Conservation (phyloP, 2,888 invertebrate genomes). For the Terebella lapidaria region DNA sequence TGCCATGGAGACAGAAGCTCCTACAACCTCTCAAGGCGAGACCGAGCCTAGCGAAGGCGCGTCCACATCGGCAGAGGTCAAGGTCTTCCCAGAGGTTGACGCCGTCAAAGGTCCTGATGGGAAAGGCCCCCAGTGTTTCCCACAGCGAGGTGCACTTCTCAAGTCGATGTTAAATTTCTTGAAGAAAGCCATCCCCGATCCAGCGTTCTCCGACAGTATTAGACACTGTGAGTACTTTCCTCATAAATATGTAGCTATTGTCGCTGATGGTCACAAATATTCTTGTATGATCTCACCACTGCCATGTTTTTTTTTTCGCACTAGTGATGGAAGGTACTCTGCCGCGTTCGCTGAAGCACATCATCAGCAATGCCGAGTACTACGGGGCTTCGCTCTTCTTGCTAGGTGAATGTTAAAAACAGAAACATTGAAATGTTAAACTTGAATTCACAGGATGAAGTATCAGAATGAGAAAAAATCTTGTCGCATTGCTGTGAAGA, state of each 20-base stretch:
- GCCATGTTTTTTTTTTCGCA: background rate
- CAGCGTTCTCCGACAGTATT: constrained; percentile 74
- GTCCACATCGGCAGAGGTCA: background rate
- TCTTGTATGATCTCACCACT: background rate
- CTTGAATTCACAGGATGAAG: too few relatives aligned
- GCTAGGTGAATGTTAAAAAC: constrained; percentile 62
- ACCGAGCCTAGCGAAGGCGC: background rate
- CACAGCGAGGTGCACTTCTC: constrained; percentile 76
- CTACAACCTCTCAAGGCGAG: background rate
- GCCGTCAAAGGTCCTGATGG: background rate
- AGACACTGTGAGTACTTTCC: constrained; percentile 60
- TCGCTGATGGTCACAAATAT: background rate
- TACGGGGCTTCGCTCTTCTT: constrained; percentile 81
- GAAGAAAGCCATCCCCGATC: constrained; percentile 73
- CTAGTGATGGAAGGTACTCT: constrained; percentile 75
- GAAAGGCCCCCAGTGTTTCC: constrained; percentile 61
- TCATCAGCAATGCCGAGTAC: constrained; percentile 83
- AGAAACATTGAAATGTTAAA: too few relatives aligned
- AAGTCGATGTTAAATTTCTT: constrained; percentile 85
- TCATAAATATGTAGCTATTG: background rate
- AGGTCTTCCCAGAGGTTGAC: too few relatives aligned
- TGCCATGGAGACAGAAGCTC: background rate
- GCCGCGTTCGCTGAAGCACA: constrained; percentile 70
- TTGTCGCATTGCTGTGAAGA: too few relatives aligned
- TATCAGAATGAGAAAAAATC: too few relatives aligned